A percentile compares a stretch with the other conserved stretches of the same genome.
Evolutionary conservation across 1,140 invertebrate species (phyloP).

Genomic region (Myzus persicae): DNA sequence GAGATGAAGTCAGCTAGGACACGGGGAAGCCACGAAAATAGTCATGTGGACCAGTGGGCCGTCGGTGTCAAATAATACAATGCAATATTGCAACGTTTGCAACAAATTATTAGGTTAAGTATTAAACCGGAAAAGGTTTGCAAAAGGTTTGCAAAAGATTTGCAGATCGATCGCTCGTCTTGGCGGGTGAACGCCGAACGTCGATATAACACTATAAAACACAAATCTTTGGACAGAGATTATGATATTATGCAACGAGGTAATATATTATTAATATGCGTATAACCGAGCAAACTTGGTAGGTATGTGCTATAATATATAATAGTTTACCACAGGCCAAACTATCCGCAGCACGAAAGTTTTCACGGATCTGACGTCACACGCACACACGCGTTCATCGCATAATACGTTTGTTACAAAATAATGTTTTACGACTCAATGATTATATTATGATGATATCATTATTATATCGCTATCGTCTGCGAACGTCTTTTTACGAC

Average conservation of each 20-base stretch:
- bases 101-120: not conserved
- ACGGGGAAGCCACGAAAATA: not conserved
- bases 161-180: not conserved
- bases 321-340: not conserved
- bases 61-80: not conserved
- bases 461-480: not conserved
- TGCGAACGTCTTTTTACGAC: not conserved
- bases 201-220: not conserved
- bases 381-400: not conserved
- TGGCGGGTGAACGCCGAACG: not conserved
- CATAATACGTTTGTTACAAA: not conserved
- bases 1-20: too few relatives aligned
- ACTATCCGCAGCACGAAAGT: not conserved
- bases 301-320: not conserved
- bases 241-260: not conserved
- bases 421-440: not conserved
- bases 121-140: not conserved
- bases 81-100: too few relatives aligned
- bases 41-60: not conserved
- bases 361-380: not conserved
- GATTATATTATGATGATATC: not conserved
- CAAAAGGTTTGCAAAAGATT: not conserved
- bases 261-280: not conserved
- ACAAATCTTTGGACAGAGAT: not conserved
- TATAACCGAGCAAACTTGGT: not conserved